Conservation (phyloP, 2,113 vertebrate species). For the Saguinus imperator region DNA sequence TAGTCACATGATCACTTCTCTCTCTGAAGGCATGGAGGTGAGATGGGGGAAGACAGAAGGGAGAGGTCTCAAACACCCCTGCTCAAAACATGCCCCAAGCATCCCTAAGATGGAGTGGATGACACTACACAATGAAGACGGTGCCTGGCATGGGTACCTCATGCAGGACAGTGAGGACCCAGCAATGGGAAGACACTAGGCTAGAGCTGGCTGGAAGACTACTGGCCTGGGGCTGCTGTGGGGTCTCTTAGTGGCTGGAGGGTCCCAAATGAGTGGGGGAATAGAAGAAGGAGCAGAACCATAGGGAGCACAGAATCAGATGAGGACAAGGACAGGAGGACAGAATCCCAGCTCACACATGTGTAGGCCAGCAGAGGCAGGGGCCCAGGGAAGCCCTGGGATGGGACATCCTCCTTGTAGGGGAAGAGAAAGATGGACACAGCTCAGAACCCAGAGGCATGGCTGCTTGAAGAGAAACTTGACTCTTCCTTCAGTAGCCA, state of each 20-base stretch:
- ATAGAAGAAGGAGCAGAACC: not conserved
- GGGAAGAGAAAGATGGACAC: not conserved
- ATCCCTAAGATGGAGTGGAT: not conserved
- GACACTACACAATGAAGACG: not conserved
- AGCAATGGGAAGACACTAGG: not conserved
- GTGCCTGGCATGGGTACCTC: too few relatives aligned
- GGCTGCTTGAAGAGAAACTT: not conserved
- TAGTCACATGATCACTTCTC: not conserved
- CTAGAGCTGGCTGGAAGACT: not conserved
- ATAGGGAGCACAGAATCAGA: accelerated
- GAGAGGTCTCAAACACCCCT: not conserved
- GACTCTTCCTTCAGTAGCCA: not conserved
- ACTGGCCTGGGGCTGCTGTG: accelerated
- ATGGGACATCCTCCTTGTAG: not conserved
- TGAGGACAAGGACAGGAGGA: not conserved
- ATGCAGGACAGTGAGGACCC: not conserved
- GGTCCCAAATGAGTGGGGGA: not conserved
- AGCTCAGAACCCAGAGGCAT: not conserved
- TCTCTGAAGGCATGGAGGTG: not conserved
- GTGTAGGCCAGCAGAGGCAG: not conserved
- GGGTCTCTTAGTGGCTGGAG: not conserved
- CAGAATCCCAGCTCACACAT: not conserved
- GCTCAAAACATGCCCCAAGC: not conserved
- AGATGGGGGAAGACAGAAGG: not conserved
- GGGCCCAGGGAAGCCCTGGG: not conserved